Evolutionary conservation across 2,797 vertebrate species (phyloP).

Genomic region (Spatula versicolor): DNA sequence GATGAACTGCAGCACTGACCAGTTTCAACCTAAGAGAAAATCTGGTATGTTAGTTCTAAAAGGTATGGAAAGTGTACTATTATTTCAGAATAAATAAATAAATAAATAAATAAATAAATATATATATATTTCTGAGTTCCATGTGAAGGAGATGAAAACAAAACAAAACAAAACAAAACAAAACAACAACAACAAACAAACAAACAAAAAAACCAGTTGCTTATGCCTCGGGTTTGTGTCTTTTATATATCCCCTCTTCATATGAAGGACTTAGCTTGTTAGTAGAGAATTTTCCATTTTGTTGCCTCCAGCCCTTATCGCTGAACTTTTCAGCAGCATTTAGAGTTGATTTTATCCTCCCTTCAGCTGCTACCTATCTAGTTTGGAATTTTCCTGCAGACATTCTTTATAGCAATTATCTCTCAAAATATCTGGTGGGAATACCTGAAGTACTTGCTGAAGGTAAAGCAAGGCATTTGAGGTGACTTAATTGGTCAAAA

Average conservation of each 20-base stretch:
- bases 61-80: background rate
- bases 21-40: background rate
- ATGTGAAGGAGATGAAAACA: background rate
- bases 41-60: background rate
- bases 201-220: background rate
- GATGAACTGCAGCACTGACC: background rate
- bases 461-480: background rate
- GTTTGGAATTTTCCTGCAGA: constrained; percentile 2
- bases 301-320: background rate
- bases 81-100: background rate
- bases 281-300: background rate
- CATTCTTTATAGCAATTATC: background rate
- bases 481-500: background rate
- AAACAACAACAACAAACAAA: rapidly evolving
- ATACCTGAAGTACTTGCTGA: background rate
- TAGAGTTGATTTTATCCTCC: background rate
- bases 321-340: background rate
- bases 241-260: background rate
- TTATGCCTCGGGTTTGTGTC: background rate
- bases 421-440: background rate
- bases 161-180: too few relatives aligned
- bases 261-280: background rate
- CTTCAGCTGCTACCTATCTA: background rate
- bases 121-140: background rate
- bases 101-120: background rate